Evolutionary conservation across 2,113 vertebrate genomes (phyloP), one percentile per base, ranked within the genome.

Genomic region (Notechis scutatus): DNA sequence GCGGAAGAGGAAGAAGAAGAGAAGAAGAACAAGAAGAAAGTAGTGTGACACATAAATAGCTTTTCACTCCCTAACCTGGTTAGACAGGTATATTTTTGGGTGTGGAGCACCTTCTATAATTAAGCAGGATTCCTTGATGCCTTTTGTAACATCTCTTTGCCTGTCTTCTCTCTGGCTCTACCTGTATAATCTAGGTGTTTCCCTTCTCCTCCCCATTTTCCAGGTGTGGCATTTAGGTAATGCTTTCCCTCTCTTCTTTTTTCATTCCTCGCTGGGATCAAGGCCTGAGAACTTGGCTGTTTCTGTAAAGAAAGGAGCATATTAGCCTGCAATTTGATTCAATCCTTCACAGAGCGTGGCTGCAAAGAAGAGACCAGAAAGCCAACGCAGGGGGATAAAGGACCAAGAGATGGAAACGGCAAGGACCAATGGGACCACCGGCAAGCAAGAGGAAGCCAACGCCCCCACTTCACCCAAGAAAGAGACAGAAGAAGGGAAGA

Each of bases 71-170:
- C 95, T 95, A 97, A 97, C 93, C 97, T 95, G 97, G 97, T 96
- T 96, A 96, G 97, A 96, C 96, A 96, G 96, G 97, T 97, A 97
- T 95, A 96, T 96, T 95, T 91, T 95, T 95, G 97, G 98, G 98
- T 95, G 97, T 96, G 97, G 98, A 95, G 95, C 89, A 93, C 91
- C 92, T 97, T 57, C 95, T 95, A 93, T 97, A 97, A 98, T 97
- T 96, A 97, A 95, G 96, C 96, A 87, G 96, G 94, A 96, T 96
- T 94, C 94, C 59, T 88, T 94, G 94, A 95, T 95, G 94, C 56
- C 50, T 95, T 90, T 94, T 45, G 94, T 93, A 34, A 94, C 88
- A 94, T 95, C 90, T 93, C 95, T 95, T 95, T 20, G 85, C 94
- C 56, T 92, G 57, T 91, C 23, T 90, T 89, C 50, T 2, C 34